Evolutionary conservation across 2,888 invertebrate species (phyloP).

Genomic region (Lymantria dispar): DNA sequence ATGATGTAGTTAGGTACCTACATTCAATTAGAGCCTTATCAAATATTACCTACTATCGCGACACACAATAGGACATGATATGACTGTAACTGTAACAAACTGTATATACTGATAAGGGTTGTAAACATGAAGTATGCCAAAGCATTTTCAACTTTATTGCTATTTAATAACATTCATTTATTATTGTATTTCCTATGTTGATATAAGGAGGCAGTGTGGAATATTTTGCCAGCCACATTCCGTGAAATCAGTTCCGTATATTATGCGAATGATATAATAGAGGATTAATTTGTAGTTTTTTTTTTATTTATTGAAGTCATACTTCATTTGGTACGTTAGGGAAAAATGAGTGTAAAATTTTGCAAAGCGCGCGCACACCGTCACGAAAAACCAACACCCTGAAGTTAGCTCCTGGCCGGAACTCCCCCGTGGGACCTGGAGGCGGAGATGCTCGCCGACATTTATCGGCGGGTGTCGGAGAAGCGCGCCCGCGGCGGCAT

Average conservation of each 20-base stretch:
- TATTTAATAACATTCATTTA: constrained; percentile 8
- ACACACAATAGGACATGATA: constrained; percentile 20
- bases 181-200: constrained; percentile 4
- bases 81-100: constrained; percentile 15
- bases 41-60: constrained; percentile 20
- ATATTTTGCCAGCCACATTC: constrained; percentile 27
- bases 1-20: constrained; percentile 9
- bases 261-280: not conserved
- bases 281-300: too few species aligned
- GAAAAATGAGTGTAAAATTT: too few species aligned
- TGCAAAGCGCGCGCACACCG: too few species aligned
- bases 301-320: too few species aligned
- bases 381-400: too few species aligned
- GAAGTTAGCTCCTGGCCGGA: too few species aligned
- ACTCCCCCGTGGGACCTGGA: too few species aligned
- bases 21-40: constrained; percentile 34
- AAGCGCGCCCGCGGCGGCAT: too few species aligned
- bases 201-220: constrained; percentile 18
- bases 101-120: constrained; percentile 32
- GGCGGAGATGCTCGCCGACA: too few species aligned
- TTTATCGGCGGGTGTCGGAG: too few species aligned
- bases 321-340: too few species aligned
- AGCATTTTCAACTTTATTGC: not conserved
- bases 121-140: constrained; percentile 15
- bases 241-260: constrained; percentile 11